These are phyloP conservation scores for Muscicapa comitata DNA, from an alignment of 2,797 vertebrate species.

Conservation along the genomic window DNA sequence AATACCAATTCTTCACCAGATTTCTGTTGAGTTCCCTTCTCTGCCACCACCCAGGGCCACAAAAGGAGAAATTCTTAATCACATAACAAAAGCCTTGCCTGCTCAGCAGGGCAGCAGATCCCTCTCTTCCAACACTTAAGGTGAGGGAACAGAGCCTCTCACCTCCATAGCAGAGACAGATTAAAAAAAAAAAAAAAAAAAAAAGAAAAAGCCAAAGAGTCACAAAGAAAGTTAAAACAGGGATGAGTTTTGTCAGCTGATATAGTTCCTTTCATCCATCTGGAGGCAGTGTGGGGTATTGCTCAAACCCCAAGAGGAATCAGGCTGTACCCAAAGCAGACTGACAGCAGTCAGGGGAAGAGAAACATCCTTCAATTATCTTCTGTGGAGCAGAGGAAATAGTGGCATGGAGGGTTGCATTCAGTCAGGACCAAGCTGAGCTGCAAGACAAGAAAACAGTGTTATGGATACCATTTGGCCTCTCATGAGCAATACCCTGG, in stretches of 20 bases:
- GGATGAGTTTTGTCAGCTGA: background rate
- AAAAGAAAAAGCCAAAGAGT: background rate
- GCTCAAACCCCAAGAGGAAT: background rate
- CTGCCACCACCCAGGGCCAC: background rate
- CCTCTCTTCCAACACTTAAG: background rate
- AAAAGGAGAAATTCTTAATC: background rate
- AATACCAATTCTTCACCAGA: background rate
- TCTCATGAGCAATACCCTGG: rapidly evolving
- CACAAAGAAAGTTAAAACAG: background rate
- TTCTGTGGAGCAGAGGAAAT: constrained; percentile 30
- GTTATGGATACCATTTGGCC: background rate
- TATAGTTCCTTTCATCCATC: background rate
- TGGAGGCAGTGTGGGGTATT: background rate
- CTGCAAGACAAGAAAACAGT: constrained; percentile 52
- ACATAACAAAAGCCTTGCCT: background rate
- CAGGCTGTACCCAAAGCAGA: constrained; percentile 1
- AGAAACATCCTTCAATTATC: constrained; percentile 43
- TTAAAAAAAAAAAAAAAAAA: no score
- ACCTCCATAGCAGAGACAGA: background rate
- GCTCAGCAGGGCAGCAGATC: background rate
- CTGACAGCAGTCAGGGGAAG: background rate
- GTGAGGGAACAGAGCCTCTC: background rate
- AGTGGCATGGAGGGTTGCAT: background rate
- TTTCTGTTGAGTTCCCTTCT: background rate
- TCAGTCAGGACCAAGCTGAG: background rate